Base-by-base conservation (phyloP, 2,888 invertebrate species). In the Sturmia bella region DNA sequence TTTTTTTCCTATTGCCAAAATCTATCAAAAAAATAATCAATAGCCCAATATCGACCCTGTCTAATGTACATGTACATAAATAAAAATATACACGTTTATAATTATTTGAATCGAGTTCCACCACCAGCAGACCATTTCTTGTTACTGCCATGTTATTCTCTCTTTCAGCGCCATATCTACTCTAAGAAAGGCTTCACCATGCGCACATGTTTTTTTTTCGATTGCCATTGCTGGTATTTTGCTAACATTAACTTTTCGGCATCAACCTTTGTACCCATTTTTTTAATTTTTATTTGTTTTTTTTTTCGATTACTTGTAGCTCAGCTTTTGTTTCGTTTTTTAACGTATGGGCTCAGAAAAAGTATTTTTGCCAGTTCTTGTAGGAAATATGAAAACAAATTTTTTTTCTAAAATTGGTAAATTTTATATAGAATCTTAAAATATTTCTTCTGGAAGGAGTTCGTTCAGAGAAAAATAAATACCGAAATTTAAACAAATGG, bases 201-300 rank as follows among this genome's bases (percentile, higher is more conserved):
- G 59, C n/a, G n/a, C n/a, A n/a, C n/a, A n/a, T 80, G 19, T 43
- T 75, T 70, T 54, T 75, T 70, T 66, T 76, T 12, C 66, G 72
- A 81, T 81, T 72, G 80, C 56, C 72, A 48, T n/a, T 61, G 61
- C 68, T 81, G 80, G 72, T 72, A 81, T 81, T 81, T 76, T 81
- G 80, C 73, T 72, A 81, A 81, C 76, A 80, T 80, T 76, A 66
- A 80, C 80, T 72, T 75, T 81, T 76, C 68, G 72, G 76, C 76
- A 72, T 81, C 72, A 76, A 81, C 76, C 76, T 64, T 64, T 59
- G 68, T 61, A 61, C 57, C 32, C 12, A 56, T n/a, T 50, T 61
- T n/a, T 59, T 57, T 13, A 32, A 41, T 3, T 61, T 70, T 57
- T 19, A 24, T 68, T 15, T 43, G 52, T 12, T 24, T 41, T 19